Conservation (phyloP, 2,797 vertebrate genomes). For the Cyclura pinguis region DNA sequence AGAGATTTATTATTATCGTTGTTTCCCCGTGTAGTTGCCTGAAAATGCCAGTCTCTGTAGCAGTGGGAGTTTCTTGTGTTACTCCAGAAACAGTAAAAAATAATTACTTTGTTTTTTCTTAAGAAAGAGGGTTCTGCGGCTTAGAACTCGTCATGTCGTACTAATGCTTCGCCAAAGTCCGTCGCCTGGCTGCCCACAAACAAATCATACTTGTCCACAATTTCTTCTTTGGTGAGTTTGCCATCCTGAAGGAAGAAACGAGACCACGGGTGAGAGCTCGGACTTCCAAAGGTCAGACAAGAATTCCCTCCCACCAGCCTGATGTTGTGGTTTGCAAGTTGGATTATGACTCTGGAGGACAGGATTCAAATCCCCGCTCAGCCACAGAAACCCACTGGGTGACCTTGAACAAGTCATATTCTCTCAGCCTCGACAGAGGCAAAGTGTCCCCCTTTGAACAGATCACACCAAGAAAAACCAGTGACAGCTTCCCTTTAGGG, state of each 20-base stretch:
- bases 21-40: slow-evolving; percentile 47
- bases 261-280: slow-evolving; percentile 1
- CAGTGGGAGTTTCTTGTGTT: slow-evolving; percentile 73
- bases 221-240: slow-evolving; percentile 88
- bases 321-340: too few species aligned
- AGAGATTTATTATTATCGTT: slow-evolving; percentile 36
- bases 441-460: too few species aligned
- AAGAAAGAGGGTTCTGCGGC: slow-evolving; percentile 58
- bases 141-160: slow-evolving; percentile 93
- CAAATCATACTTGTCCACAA: slow-evolving; percentile 90
- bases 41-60: slow-evolving; percentile 74
- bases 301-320: too few species aligned
- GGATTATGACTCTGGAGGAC: too few species aligned
- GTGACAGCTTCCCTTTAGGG: too few species aligned
- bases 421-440: too few species aligned
- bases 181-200: slow-evolving; percentile 97
- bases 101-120: slow-evolving; percentile 85
- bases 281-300: too few species aligned
- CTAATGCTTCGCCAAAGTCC: slow-evolving; percentile 91
- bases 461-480: too few species aligned
- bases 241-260: slow-evolving; percentile 84
- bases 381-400: too few species aligned
- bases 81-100: slow-evolving; percentile 84
- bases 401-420: too few species aligned
- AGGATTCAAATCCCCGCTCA: too few species aligned